Percentiles rank a stretch among this genome's conserved stretches.
phyloP scores from a whole-genome alignment of 2,797 vertebrate species.

The Menidia menidia region DNA sequence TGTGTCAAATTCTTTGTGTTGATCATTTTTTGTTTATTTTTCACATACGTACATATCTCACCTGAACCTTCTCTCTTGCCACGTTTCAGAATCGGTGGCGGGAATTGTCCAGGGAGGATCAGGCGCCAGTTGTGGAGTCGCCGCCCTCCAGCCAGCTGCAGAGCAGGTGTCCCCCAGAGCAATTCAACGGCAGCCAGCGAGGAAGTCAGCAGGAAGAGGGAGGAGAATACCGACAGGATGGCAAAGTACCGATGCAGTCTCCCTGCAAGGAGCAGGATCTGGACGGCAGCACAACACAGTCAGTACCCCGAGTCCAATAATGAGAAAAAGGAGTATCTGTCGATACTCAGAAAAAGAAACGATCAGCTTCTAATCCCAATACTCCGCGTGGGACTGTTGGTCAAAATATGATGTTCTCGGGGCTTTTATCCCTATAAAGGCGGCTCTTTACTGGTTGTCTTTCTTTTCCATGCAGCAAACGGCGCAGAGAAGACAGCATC shows the following conservation, averaged over 20 bases:
- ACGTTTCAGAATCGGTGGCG: constrained; percentile 87
- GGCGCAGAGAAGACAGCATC: constrained; percentile 91
- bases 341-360: neutral
- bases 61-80: neutral
- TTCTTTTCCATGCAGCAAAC: constrained; percentile 80
- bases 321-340: neutral
- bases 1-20: too few relatives aligned
- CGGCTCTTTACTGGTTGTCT: neutral
- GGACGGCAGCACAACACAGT: constrained; percentile 87
- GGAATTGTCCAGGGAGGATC: constrained; percentile 92
- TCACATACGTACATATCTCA: neutral
- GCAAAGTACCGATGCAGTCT: constrained; percentile 65
- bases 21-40: too few relatives aligned
- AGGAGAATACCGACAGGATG: constrained; percentile 78
- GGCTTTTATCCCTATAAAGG: neutral
- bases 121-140: constrained; percentile 84
- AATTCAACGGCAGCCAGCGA: constrained; percentile 86
- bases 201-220: constrained; percentile 78
- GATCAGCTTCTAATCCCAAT: neutral
- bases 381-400: too few relatives aligned
- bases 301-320: constrained; percentile 55
- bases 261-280: constrained; percentile 76
- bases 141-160: constrained; percentile 77
- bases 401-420: too few relatives aligned
- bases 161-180: constrained; percentile 80